These are phyloP conservation scores for Limenitis camilla DNA, from an alignment of 2,888 invertebrate genomes.

Conservation along the genomic window DNA sequence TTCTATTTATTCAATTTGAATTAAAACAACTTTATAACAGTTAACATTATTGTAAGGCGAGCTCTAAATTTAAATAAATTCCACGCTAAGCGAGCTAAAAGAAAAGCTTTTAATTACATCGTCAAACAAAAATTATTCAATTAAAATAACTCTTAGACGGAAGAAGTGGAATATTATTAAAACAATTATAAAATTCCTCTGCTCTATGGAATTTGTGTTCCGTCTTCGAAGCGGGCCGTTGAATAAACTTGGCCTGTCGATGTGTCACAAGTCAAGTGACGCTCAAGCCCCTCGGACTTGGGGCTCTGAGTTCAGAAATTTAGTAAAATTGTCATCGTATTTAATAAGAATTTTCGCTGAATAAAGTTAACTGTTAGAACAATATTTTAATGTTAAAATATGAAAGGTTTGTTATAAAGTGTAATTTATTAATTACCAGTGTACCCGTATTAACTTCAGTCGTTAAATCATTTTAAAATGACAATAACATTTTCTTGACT, in stretches of 20 bases:
- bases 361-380: neutral
- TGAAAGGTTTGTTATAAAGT: too few species aligned
- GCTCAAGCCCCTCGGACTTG: slow-evolving; percentile 38
- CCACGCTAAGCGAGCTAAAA: too few species aligned
- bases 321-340: slow-evolving; percentile 9
- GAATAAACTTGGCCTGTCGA: slow-evolving; percentile 72
- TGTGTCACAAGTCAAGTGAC: slow-evolving; percentile 73
- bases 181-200: slow-evolving; percentile 18
- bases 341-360: slow-evolving; percentile 1
- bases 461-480: too few species aligned
- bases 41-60: too few species aligned
- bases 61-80: too few species aligned
- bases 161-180: neutral
- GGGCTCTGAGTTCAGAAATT: slow-evolving; percentile 22
- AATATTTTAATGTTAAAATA: too few species aligned
- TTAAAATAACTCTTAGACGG: too few species aligned
- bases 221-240: slow-evolving; percentile 53
- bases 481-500: too few species aligned
- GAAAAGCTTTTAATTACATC: neutral
- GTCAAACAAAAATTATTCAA: neutral
- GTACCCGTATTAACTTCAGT: too few species aligned
- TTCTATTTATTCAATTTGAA: too few species aligned
- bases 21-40: too few species aligned
- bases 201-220: slow-evolving; percentile 43
- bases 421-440: too few species aligned